Evolutionary conservation across 2,113 vertebrate genomes (phyloP), one percentile per base, ranked within the genome.

Genomic region (Eulemur macaco): DNA sequence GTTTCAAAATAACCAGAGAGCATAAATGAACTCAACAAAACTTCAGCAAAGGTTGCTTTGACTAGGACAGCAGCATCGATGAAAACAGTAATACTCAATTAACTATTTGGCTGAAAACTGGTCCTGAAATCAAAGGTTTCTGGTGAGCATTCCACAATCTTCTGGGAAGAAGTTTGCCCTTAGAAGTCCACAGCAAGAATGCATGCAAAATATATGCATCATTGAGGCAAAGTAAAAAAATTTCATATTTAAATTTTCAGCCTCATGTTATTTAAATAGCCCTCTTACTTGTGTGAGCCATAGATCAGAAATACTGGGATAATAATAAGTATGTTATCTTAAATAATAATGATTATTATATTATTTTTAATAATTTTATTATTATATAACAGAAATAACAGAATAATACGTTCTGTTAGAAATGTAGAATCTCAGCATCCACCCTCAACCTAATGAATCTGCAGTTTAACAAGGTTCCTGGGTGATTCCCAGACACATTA

Each of bases 81-180:
- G 64, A 77, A 95, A 90, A 31, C 7, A 60, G 8, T 66, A 66
- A 50, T 52, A 45, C 21, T 58, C 56, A 77, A 78, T 77, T 89
- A 39, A 23, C 63, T 17, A 54, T 31, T 27, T 68, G 71, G n/a
- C 45, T 78, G n/a, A 71, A 83, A 68, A 47, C 47, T 23, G 68
- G 34, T 37, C 63, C 56, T 74, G 29, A 87, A 85, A 58, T 88
- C 34, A 74, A 21, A 93, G 83, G 60, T 77, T 97, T 96, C 94
- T 91, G 31, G 82, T 82, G 45, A 39, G 13, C 52, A 12, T 66
- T 76, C 29, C 60, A 86, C 71, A 34, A 18, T 56, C 50, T 91
- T 97, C 82, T 87, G 80, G 90, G 23, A 97, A 84, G 50, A 96
- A 34, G 52, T 92, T 94, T 88, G 77, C 66, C 74, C 92, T 69